A percentile compares a stretch with the other conserved stretches of the same genome.
Evolutionary conservation across 2,888 invertebrate species (phyloP).

Genomic region (Microctonus hyperodae): DNA sequence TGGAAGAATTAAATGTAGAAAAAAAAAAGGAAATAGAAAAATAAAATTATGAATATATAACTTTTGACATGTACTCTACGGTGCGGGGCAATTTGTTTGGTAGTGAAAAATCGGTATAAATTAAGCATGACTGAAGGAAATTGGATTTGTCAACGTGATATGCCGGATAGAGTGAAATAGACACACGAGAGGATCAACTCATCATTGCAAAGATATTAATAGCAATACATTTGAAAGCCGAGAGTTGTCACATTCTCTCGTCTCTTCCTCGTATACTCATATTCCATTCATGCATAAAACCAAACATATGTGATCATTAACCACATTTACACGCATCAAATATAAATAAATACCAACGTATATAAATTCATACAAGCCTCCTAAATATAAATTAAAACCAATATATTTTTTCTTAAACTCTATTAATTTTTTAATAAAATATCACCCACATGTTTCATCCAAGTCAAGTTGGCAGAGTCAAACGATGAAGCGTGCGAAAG

Average conservation of each 20-base stretch:
- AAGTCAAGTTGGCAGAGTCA: not conserved
- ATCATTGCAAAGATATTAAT: not conserved
- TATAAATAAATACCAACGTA: not conserved
- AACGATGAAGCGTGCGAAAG: conserved; percentile 44
- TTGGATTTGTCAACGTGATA: conserved; percentile 47
- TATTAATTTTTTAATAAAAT: conserved; percentile 15
- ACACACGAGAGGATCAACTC: not conserved
- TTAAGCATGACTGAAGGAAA: conserved; percentile 54
- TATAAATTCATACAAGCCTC: no score
- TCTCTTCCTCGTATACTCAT: not conserved
- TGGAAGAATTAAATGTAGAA: not conserved
- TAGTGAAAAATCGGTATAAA: conserved; percentile 53
- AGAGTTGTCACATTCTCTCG: not conserved
- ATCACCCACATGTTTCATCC: conserved; percentile 6
- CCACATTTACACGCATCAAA: no score
- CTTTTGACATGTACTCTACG: conserved; percentile 14
- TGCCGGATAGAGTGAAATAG: conserved; percentile 26
- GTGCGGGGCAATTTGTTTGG: conserved; percentile 16
- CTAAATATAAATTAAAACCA: no score
- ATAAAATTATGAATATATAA: not conserved
- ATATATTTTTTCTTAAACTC: no score
- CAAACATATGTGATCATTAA: not conserved
- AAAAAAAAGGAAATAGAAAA: not conserved
- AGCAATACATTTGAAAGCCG: not conserved
- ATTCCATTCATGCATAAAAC: not conserved